Base-by-base conservation (phyloP, 2,113 vertebrate species). In the Catharus minimus region DNA sequence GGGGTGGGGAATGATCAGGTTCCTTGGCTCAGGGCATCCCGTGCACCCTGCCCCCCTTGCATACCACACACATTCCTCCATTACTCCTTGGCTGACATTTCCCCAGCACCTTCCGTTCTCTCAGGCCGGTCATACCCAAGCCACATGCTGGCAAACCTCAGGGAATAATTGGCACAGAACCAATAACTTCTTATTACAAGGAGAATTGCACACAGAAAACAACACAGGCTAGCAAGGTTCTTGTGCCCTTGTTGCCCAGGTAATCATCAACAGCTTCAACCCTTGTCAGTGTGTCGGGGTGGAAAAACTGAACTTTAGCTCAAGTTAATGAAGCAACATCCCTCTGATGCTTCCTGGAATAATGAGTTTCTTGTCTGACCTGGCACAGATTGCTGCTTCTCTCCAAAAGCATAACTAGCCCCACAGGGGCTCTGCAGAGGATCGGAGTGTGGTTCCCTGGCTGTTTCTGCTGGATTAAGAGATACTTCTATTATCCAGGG, bases 21-120 rank as follows among this genome's bases (percentile, higher is more conserved):
- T 71, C 15, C 74, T 91, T 87, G 62, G 73, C 61, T 84, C 53
- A 47, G n/a, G 68, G 20, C 44, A 44, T 46, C 58, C 61, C 0
- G 1, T 0, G 3, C 44, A 72, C 75, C 55, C 78, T 76, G 18
- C 11, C 7, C 13, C 8, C 2, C 11, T 21, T 28, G 24, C 14
- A 5, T 47, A 11, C 10, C 50, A 27, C 28, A 55, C 22, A n/a
- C 26, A 24, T 39, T 61, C 53, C 41, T 89, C 41, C 27, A 2
- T 36, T 79, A 58, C 81, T 84, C n/a, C 62, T 91, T 87, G 82
- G 90, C 69, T 94, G 85, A 87, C 90, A 89, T 91, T 91, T 91
- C 46, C 62, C 10, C 28, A 23, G 66, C 33, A 53, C 30, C 36
- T 86, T 64, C 33, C 21, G 6, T 86, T 88, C 76, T 66, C 68